Evolutionary conservation across 2,888 invertebrate genomes (phyloP).

Genomic region (Eupithecia tripunctaria): DNA sequence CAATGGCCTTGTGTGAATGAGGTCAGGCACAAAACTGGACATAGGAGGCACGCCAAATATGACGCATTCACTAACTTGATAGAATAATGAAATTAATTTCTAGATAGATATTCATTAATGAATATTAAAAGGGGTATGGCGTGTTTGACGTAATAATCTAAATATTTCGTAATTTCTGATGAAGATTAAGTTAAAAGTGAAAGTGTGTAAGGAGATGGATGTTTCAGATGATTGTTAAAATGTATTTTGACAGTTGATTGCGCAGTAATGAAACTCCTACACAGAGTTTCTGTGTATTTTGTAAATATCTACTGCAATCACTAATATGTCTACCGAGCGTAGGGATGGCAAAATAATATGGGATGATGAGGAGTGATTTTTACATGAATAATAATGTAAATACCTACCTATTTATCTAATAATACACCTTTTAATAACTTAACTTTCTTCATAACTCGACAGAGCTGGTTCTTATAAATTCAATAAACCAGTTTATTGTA

Average conservation of each 20-base stretch:
- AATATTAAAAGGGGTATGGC: conserved; percentile 1
- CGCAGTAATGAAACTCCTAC: not conserved
- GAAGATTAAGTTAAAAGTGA: not conserved
- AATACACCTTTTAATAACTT: not conserved
- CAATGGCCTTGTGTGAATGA: conserved; percentile 25
- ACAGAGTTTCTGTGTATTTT: not conserved
- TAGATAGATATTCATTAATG: not conserved
- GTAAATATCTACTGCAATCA: not conserved
- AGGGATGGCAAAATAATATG: not conserved
- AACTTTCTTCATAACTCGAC: not conserved
- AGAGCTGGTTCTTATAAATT: not conserved
- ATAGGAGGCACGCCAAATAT: conserved; percentile 29
- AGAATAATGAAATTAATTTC: conserved; percentile 6
- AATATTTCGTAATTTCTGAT: not conserved
- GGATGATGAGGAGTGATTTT: not conserved
- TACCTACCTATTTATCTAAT: not conserved
- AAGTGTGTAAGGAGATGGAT: not conserved
- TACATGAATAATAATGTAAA: not conserved
- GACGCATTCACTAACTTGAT: conserved; percentile 23
- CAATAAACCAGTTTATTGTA: not conserved
- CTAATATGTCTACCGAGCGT: not conserved
- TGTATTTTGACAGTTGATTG: not conserved
- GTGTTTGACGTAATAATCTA: not conserved
- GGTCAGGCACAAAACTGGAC: conserved; percentile 25
- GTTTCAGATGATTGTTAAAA: not conserved